These are phyloP conservation scores for Corella eumyota DNA, from an alignment of 23 tunicate species.

Conservation along the genomic window DNA sequence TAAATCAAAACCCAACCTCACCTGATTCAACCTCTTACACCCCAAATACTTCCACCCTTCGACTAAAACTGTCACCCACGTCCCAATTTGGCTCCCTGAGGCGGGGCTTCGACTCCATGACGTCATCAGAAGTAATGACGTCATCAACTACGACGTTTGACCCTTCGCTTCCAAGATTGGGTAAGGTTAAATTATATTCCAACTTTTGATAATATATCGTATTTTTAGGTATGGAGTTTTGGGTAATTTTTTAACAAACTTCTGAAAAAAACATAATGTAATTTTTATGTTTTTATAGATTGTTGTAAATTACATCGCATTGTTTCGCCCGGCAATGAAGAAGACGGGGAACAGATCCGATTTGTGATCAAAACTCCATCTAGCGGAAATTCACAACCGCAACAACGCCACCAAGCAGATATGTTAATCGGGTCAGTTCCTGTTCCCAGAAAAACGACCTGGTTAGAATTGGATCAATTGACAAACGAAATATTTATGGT, in stretches of 20 bases:
- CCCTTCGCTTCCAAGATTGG: conserved; percentile 3
- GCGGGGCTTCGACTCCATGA: background rate
- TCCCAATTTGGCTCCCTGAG: conserved; percentile 5
- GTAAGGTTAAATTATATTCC: background rate
- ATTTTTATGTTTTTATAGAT: conserved; percentile 13
- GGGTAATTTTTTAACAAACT: too few species aligned
- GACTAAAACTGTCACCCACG: background rate
- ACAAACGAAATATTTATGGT: conserved; percentile 45
- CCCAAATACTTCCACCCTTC: conserved; percentile 1
- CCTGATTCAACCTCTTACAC: conserved; percentile 8
- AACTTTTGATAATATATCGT: conserved; percentile 2
- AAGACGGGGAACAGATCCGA: conserved; percentile 36
- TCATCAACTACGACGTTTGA: too few species aligned
- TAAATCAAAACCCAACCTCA: background rate
- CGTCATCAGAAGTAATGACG: conserved; percentile 1
- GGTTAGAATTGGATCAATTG: conserved; percentile 60
- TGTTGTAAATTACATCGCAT: conserved; percentile 37
- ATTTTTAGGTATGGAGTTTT: too few species aligned
- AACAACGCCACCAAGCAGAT: background rate
- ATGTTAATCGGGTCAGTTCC: conserved; percentile 62
- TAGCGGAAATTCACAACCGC: background rate
- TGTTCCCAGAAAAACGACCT: conserved; percentile 49
- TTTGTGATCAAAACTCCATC: conserved; percentile 37
- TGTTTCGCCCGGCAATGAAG: conserved; percentile 68
- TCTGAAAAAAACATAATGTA: too few species aligned